A percentile compares a stretch with the other conserved stretches of the same genome.
phyloP scores from a whole-genome alignment of 2,113 vertebrate genomes.

The Bambusicola thoracicus region DNA sequence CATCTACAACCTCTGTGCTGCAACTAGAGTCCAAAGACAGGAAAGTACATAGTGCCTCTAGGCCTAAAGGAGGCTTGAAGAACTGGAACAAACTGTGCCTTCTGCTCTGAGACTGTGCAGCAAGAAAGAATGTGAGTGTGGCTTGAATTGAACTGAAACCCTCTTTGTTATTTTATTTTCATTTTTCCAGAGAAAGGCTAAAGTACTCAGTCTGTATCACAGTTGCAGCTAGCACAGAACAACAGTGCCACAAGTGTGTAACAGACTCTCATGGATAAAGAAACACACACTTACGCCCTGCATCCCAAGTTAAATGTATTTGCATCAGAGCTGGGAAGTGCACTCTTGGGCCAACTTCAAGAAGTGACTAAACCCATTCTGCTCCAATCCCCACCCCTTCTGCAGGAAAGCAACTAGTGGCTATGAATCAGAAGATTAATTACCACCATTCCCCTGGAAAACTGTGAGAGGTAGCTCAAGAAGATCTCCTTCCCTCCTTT shows the following conservation, averaged over 20 bases:
- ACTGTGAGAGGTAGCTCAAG: background rate
- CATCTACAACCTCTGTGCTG: background rate
- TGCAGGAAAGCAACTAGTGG: background rate
- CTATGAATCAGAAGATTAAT: background rate
- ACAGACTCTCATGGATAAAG: background rate
- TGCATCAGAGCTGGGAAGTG: background rate
- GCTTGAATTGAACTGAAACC: background rate
- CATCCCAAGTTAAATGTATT: background rate
- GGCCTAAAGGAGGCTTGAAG: background rate
- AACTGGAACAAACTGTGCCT: background rate
- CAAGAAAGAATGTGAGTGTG: rapidly evolving
- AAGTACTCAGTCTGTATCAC: background rate
- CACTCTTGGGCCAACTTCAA: background rate
- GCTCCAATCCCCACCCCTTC: background rate
- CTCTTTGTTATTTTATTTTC: background rate
- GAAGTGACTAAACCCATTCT: background rate
- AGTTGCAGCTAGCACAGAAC: background rate
- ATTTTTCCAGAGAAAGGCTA: background rate
- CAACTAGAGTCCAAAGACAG: background rate
- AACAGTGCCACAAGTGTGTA: background rate
- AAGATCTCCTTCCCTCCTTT: background rate
- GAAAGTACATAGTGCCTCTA: background rate
- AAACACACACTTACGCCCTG: rapidly evolving
- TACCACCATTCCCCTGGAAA: background rate
- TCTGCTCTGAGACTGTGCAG: background rate